Evolutionary conservation across 2,797 vertebrate species (phyloP), one percentile per base, ranked within the genome.

Genomic region (Sebastes dallii): DNA sequence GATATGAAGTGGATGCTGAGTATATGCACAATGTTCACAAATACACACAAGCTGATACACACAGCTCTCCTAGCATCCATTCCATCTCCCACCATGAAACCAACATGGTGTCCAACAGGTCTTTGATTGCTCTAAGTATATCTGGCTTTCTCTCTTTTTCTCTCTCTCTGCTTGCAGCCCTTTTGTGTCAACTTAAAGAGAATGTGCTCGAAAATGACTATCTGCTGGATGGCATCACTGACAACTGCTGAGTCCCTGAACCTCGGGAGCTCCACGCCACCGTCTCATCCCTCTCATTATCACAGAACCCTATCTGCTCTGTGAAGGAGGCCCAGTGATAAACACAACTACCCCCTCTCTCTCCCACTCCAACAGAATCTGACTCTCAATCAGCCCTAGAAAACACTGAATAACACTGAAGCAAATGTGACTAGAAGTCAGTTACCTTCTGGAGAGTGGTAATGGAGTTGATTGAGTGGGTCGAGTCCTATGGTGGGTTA

Each of bases 361-460:
- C 79, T 78, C 72, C 65, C 76, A 67, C 69, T 67, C 79, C 22
- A 14, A 86, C 72, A 82, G 64, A 85, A 81, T 73, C 87, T 72
- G 69, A 84, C 65, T 86, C 81, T 91, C 86, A 90, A 89, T 92
- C 90, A 85, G 77, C 29, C 1, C 1, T 16, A 2, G 55, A 82
- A 86, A 89, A 90, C 78, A 59, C 42, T 70, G n/a, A 78, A 81
- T 90, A 91, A 62, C 55, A 66, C 87, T 86, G 85, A 91, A 83
- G 90, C 86, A 88, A 92, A 92, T 89, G 84, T 89, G 91, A 84
- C 86, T 81, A 73, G 77, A 93, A 93, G 90, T 92, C 91, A 89
- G 91, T 92, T 90, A 93, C 89, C 82, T 86, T 73, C 78, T 80
- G 85, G 69, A 84, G 85, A 91, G 88, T 76, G 71, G 77, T 91